A percentile compares a stretch with the other conserved stretches of the same genome.
phyloP scores from a whole-genome alignment of 2,888 invertebrate species.

The Scaptomyza flava region DNA sequence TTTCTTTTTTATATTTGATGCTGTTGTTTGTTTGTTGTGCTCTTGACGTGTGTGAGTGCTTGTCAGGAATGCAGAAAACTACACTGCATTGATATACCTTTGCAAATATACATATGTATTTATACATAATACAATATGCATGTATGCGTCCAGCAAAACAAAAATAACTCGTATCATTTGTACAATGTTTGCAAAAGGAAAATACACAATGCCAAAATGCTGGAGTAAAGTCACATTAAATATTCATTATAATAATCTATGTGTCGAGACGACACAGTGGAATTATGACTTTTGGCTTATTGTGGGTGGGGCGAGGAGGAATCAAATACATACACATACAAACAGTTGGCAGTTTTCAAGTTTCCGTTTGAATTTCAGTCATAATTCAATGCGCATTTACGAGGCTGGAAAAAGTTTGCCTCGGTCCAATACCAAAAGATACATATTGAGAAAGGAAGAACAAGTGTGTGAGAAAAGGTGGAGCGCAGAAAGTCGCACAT shows the following conservation, averaged over 20 bases:
- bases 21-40: not conserved
- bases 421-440: slow-evolving; percentile 25
- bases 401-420: slow-evolving; percentile 44
- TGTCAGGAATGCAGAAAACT: not conserved
- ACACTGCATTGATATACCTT: not conserved
- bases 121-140: not conserved
- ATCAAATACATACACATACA: not conserved
- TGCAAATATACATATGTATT: not conserved
- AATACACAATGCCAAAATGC: not conserved
- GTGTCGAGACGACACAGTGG: slow-evolving; percentile 39
- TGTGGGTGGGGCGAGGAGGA: not conserved
- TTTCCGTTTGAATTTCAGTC: slow-evolving; percentile 19
- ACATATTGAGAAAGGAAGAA: not conserved
- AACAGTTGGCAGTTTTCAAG: slow-evolving; percentile 37
- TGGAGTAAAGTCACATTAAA: slow-evolving; percentile 63
- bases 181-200: not conserved
- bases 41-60: not conserved
- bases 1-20: not conserved
- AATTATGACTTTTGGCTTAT: slow-evolving; percentile 50
- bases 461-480: not conserved
- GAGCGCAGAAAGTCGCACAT: slow-evolving; percentile 47
- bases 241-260: slow-evolving; percentile 74
- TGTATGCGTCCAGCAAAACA: not conserved
- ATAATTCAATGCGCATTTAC: slow-evolving; percentile 57
- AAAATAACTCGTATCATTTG: not conserved